phyloP scores from a whole-genome alignment of 92 coral and sea anemone species.

The Phenganax marumi region DNA sequence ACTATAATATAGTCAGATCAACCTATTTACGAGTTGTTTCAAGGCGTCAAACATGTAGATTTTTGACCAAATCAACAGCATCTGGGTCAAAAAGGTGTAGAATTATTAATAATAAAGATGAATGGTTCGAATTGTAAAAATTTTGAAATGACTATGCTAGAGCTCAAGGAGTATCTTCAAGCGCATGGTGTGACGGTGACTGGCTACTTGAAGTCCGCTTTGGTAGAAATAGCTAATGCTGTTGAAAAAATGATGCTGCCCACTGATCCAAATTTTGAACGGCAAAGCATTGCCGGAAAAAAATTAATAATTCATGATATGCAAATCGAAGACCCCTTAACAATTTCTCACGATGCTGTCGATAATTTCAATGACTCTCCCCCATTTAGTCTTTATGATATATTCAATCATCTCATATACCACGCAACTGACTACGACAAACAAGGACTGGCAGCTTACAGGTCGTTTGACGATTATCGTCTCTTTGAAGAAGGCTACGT shows the following conservation, averaged over 20 bases:
- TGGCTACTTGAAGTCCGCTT: conserved; percentile 27
- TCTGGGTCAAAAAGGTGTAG: too few species aligned
- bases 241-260: conserved; percentile 35
- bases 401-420: neutral
- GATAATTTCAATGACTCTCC: too few species aligned
- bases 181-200: conserved; percentile 18
- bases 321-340: neutral
- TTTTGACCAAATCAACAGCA: too few species aligned
- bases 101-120: too few species aligned
- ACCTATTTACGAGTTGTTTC: too few species aligned
- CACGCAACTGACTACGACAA: conserved; percentile 38
- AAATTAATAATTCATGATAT: conserved; percentile 39
- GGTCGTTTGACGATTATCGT: neutral
- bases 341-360: neutral
- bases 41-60: too few species aligned
- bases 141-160: too few species aligned
- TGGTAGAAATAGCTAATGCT: conserved; percentile 21
- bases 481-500: neutral
- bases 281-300: neutral
- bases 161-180: too few species aligned
- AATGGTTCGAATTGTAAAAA: too few species aligned
- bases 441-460: conserved; percentile 16
- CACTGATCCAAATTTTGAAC: conserved; percentile 25
- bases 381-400: neutral
- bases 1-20: too few species aligned